Percentiles rank a stretch among this genome's conserved stretches.
Evolutionary conservation across 2,797 vertebrate genomes (phyloP).

Genomic region (Bucorvus abyssinicus): DNA sequence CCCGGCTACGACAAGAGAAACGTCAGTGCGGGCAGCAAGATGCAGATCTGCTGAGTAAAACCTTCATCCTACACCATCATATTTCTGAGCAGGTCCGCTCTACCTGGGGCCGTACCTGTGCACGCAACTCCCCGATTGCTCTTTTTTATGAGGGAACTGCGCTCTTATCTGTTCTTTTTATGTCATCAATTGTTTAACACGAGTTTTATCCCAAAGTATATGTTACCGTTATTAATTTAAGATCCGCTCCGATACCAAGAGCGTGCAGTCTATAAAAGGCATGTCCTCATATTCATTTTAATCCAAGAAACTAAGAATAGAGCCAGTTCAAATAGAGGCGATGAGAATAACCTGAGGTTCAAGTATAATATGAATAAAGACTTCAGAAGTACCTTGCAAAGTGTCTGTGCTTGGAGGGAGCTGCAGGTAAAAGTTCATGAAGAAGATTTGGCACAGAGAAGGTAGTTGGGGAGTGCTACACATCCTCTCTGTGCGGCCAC

Average conservation of each 20-base stretch:
- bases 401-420: neutral
- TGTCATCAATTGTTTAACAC: neutral
- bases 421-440: neutral
- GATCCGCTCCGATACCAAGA: neutral
- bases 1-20: rapidly evolving
- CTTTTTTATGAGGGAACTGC: neutral
- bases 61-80: neutral
- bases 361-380: neutral
- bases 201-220: neutral
- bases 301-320: constrained; percentile 22
- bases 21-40: neutral
- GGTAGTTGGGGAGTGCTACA: neutral
- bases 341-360: neutral
- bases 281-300: neutral
- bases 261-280: neutral
- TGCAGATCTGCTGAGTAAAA: neutral
- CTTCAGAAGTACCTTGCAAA: neutral
- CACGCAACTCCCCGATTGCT: neutral
- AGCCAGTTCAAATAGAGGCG: neutral
- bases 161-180: neutral
- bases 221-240: neutral
- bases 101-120: neutral
- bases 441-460: neutral
- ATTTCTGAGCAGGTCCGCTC: neutral
- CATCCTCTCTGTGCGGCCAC: neutral